Percentiles rank a stretch among this genome's conserved stretches.
These are phyloP conservation scores for Lepilemur ruficaudatus DNA, from an alignment of 2,797 vertebrate species.

Conservation along the genomic window DNA sequence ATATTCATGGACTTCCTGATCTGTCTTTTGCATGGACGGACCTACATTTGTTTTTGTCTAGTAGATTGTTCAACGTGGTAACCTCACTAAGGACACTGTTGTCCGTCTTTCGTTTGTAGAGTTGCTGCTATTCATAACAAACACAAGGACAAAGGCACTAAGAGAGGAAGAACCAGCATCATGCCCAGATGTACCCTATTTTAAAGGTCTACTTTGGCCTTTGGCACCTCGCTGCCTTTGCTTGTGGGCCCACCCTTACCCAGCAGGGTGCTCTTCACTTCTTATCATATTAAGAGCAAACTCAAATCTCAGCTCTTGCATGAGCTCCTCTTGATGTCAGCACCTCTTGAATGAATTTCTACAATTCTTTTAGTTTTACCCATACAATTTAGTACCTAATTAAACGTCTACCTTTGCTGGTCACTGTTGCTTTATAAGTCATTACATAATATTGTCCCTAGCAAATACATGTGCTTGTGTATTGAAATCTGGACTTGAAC, in stretches of 20 bases:
- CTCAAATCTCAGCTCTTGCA: not conserved
- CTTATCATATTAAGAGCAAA: not conserved
- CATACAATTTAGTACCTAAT: not conserved
- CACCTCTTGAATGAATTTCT: not conserved
- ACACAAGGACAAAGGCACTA: accelerated
- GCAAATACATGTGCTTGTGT: not conserved
- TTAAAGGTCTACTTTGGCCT: not conserved
- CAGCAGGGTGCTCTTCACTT: not conserved
- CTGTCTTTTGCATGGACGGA: not conserved
- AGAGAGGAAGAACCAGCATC: not conserved
- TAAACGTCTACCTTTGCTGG: not conserved
- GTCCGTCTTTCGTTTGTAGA: not conserved
- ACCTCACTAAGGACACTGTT: not conserved
- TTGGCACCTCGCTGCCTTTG: not conserved
- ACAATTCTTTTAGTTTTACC: constrained; percentile 7
- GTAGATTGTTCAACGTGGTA: not conserved
- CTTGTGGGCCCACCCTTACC: not conserved
- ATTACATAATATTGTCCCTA: not conserved
- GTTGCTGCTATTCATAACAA: not conserved
- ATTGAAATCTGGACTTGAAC: not conserved
- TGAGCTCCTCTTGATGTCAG: not conserved
- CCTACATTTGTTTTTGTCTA: not conserved
- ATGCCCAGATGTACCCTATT: accelerated
- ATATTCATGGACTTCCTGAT: not conserved
- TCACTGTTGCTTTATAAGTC: not conserved